Evolutionary conservation across 1,140 invertebrate genomes (phyloP).

Genomic region (Sipha flava): DNA sequence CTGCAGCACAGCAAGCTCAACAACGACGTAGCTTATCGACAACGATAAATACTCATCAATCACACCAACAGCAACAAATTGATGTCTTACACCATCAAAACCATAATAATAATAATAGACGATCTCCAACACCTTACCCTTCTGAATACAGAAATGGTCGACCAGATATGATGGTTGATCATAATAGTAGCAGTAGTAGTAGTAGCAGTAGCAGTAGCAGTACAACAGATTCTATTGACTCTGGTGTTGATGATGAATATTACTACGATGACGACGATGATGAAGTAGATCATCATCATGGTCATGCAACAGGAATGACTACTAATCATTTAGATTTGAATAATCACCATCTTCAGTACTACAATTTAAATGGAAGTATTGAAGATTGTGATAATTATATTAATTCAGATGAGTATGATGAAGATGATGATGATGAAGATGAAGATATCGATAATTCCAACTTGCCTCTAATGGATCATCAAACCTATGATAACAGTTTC

Average conservation of each 20-base stretch:
- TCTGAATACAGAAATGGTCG: slow-evolving; percentile 45
- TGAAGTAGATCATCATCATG: not conserved
- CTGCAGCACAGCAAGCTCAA: slow-evolving; percentile 33
- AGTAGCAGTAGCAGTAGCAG: slow-evolving; percentile 34
- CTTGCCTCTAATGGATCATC: not conserved
- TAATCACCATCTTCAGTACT: not conserved
- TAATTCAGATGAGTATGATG: not conserved
- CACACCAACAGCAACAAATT: slow-evolving; percentile 45
- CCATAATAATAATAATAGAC: slow-evolving; percentile 35
- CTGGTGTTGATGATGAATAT: not conserved
- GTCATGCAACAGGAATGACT: not conserved
- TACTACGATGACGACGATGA: slow-evolving; percentile 7
- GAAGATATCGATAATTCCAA: not conserved
- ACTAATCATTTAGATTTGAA: not conserved
- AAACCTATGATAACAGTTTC: not conserved
- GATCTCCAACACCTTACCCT: slow-evolving; percentile 44
- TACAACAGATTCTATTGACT: slow-evolving; percentile 13
- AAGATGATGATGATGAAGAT: not conserved
- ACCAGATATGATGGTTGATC: slow-evolving; percentile 34
- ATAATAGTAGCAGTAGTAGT: slow-evolving; percentile 25
- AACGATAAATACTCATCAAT: slow-evolving; percentile 29
- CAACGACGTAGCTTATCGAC: slow-evolving; percentile 34
- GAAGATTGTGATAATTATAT: not conserved
- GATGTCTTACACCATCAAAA: slow-evolving; percentile 44
- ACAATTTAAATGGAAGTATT: not conserved